Evolutionary conservation across 2,888 invertebrate species (phyloP), one percentile per base, ranked within the genome.

Genomic region (Altica lythri): DNA sequence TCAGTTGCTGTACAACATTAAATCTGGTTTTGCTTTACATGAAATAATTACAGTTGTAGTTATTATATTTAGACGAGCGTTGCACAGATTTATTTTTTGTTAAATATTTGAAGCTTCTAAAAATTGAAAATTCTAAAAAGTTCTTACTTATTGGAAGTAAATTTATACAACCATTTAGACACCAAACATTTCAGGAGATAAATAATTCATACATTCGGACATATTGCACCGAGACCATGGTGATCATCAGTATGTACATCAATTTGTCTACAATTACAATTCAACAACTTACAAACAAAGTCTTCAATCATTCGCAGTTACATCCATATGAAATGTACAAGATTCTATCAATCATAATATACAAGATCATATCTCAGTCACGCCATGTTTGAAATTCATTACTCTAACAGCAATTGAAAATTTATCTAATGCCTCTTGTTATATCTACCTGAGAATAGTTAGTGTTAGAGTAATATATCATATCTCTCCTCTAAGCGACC

Each of bases 291-390:
- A 32, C 49, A 25, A 49, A 49, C 40, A 49, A 19, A 49, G 40
- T 49, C 40, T 49, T 49, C 32, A 30, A 49, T 49, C 49, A 49
- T 32, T 30, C 40, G 32, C 16, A 29, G 12, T 29, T 49, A 40
- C 19, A 49, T 40, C 32, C 32, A 40, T 40, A 30, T 22, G 18
- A 40, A 42, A 49, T 22, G 25, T 40, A 49, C 32, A 49, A 40
- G 49, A 49, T 25, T 49, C 40, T 49, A 49, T 49, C 40, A 49
- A 49, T 49, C 49, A 49, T 40, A 29, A n/a, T 29, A 40, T 17
- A 22, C 19, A 13, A 40, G 49, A 49, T 40, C 29, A 19, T 49
- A 49, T 49, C 49, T 40, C 49, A 22, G 40, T 32, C 40, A 49
- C 22, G 49, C 32, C 32, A 40, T 40, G 35, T 40, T 49, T 19